Evolutionary conservation across 92 coral and sea anemone species (phyloP), one percentile per base, ranked within the genome.

Genomic region (Epizoanthus fatuus): DNA sequence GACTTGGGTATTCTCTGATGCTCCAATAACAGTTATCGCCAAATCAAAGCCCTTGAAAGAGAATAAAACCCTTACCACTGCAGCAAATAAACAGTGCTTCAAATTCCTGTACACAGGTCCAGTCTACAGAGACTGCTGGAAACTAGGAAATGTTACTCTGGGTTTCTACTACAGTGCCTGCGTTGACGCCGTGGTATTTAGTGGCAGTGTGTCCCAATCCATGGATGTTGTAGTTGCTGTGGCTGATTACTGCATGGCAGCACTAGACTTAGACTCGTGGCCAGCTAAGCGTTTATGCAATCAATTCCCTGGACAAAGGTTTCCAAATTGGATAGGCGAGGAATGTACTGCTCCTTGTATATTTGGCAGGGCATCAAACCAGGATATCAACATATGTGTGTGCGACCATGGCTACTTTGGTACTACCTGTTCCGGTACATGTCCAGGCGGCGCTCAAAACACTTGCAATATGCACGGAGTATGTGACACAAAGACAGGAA

Each of bases 301-400:
- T 68, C 80, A 84, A 0, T 87, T 91, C 51, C 91, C 89, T 12
- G 94, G 83, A 79, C 84, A 69, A 51, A 47, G 77, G 56, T 91
- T 91, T 69, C 94, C 92, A 44, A 77, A 87, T 42, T 91, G 94
- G 94, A 91, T 91, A 63, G 94, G 94, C 10, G 57, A 15, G 37
- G 74, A 91, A 39, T 91, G 94, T 45, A 70, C 86, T 29, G 56
- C 53, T 1, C 86, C 84, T 3, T 91, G 94, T 66, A 37, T 87
- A 38, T 91, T 91, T 83, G 94, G 94, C 32, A 77, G 51, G 80
- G 84, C 79, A 37, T 81, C 79, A 10, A 39, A 49, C 47, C 16
- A 84, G 29, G 54, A 91, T 60, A 60, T 64, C 49, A 84, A 87
- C 38, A 67, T 69, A 44, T 91, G 94, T 59, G 86, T 67, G 51